These are phyloP conservation scores for Cetonia aurata DNA, from an alignment of 2,888 invertebrate genomes.

Conservation along the genomic window DNA sequence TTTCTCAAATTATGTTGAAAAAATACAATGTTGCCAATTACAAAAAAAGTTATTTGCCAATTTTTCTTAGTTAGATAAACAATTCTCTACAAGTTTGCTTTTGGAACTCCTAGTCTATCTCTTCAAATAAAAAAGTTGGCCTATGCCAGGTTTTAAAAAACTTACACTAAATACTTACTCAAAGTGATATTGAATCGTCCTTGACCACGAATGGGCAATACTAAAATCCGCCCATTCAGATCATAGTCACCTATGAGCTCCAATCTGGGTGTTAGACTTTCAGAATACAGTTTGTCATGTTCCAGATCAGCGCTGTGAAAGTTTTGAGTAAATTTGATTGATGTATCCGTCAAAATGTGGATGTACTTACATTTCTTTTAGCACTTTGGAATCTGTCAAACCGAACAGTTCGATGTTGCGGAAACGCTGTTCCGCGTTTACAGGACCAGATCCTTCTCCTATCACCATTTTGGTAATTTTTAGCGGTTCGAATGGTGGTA, in stretches of 20 bases:
- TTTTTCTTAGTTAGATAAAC: too few relatives aligned
- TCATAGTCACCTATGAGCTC: constrained; percentile 76
- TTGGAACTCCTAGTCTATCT: too few relatives aligned
- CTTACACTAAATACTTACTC: too few relatives aligned
- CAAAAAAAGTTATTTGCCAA: too few relatives aligned
- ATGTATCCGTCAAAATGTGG: neutral
- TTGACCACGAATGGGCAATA: constrained; percentile 75
- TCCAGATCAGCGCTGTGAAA: constrained; percentile 40
- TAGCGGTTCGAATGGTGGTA: constrained; percentile 70
- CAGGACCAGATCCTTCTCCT: constrained; percentile 71
- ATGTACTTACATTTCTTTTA: constrained; percentile 69
- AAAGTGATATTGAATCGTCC: constrained; percentile 76
- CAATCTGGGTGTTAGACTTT: constrained; percentile 69
- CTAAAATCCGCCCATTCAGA: constrained; percentile 74
- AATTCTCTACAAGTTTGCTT: too few relatives aligned
- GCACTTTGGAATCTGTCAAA: constrained; percentile 71
- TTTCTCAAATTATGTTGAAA: too few relatives aligned
- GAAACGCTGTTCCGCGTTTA: constrained; percentile 76
- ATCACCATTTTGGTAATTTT: constrained; percentile 63
- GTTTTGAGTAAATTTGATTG: neutral
- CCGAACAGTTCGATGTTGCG: constrained; percentile 76
- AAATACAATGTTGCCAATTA: too few relatives aligned
- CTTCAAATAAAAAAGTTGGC: too few relatives aligned
- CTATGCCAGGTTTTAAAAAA: too few relatives aligned
- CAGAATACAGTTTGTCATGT: constrained; percentile 63